These are phyloP conservation scores for Melipona bicolor DNA, from an alignment of 2,888 invertebrate species.

Conservation along the genomic window DNA sequence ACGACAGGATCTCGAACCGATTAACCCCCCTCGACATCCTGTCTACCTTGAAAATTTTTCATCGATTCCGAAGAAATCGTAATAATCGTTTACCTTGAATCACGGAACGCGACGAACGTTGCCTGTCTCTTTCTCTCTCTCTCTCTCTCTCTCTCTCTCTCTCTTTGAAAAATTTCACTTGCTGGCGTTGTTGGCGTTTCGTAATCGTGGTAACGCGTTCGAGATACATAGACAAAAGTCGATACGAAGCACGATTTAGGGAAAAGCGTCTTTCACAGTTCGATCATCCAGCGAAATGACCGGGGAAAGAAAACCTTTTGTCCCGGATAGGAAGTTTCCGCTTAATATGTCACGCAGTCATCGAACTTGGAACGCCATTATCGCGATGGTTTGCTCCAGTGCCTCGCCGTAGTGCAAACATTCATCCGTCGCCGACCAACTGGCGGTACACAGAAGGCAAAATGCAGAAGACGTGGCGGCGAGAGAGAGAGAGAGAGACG, in stretches of 20 bases:
- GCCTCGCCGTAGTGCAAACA: conserved; percentile 55
- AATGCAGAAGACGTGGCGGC: not conserved
- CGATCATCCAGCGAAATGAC: conserved; percentile 32
- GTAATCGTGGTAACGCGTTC: not conserved
- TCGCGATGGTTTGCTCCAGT: conserved; percentile 54
- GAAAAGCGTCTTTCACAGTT: not conserved
- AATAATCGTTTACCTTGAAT: conserved; percentile 15
- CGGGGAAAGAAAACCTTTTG: conserved; percentile 34
- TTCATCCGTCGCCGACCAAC: conserved; percentile 42
- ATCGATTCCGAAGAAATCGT: not conserved
- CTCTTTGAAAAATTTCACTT: not conserved
- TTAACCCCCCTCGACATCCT: not conserved
- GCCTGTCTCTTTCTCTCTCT: not conserved
- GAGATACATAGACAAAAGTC: not conserved
- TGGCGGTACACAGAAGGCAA: conserved; percentile 27
- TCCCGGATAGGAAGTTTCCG: conserved; percentile 57
- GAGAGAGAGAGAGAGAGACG: not conserved
- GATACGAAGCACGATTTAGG: not conserved
- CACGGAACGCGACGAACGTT: not conserved
- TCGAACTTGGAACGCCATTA: conserved; percentile 66
- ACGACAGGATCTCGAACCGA: not conserved
- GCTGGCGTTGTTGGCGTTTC: not conserved
- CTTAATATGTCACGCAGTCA: conserved; percentile 61
- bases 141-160: not conserved
- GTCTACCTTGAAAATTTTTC: not conserved